phyloP scores from a whole-genome alignment of 2,888 invertebrate species.

The Thecophora atra region DNA sequence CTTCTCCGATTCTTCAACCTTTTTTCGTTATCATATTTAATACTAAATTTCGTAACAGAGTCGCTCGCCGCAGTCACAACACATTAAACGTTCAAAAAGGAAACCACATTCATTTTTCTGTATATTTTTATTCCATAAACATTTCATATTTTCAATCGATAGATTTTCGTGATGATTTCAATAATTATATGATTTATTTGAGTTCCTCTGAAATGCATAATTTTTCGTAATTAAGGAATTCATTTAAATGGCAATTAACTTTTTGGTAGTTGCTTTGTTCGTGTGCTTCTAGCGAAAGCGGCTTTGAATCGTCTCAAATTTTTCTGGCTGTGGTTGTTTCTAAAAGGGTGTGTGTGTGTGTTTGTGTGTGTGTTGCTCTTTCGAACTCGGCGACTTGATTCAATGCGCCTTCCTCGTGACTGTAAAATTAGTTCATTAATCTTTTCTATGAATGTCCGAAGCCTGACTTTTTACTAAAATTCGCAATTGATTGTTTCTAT shows the following conservation, averaged over 20 bases:
- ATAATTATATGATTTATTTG: constrained; percentile 8
- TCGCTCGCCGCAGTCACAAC: no score
- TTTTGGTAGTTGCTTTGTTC: no score
- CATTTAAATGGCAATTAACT: constrained; percentile 13
- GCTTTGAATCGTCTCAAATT: no score
- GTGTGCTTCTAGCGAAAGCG: background rate
- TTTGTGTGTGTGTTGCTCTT: background rate
- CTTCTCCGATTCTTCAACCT: no score
- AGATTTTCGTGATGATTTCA: constrained; percentile 22
- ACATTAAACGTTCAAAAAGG: background rate
- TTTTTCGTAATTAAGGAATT: constrained; percentile 18
- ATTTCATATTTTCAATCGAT: constrained; percentile 26
- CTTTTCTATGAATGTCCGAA: constrained; percentile 4
- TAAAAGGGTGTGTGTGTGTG: background rate
- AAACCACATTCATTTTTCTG: constrained; percentile 2
- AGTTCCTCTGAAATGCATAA: constrained; percentile 21
- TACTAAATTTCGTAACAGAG: no score
- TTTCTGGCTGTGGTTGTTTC: background rate
- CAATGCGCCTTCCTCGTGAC: background rate
- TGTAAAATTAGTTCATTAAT: constrained; percentile 5
- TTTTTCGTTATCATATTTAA: no score
- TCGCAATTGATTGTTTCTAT: background rate
- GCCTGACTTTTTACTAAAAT: constrained; percentile 8
- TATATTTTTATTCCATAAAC: constrained; percentile 27
- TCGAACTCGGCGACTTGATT: background rate